Evolutionary conservation across 2,113 vertebrate genomes (phyloP).

Genomic region (Embiotoca jacksoni): DNA sequence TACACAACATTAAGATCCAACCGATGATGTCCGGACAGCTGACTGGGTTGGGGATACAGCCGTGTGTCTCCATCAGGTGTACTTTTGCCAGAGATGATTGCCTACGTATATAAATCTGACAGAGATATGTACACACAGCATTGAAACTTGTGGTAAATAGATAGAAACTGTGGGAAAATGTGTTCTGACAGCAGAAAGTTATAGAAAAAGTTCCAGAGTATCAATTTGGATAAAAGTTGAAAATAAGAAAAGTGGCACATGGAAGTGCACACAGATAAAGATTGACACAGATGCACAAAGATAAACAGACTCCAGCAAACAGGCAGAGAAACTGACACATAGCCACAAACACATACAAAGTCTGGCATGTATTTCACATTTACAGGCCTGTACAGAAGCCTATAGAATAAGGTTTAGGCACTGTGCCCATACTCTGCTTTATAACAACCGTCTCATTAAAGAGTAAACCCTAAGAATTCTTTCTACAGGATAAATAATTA

Average conservation of each 20-base stretch:
- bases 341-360: constrained; percentile 8
- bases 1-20: constrained; percentile 58
- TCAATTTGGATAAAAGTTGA: too few species aligned
- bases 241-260: too few species aligned
- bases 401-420: background rate
- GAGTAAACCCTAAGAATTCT: constrained; percentile 52
- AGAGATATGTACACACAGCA: background rate
- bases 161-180: background rate
- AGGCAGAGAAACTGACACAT: constrained; percentile 14
- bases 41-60: constrained; percentile 16
- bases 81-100: constrained; percentile 15
- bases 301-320: background rate
- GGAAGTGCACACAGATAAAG: background rate
- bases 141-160: background rate
- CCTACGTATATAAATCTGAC: constrained; percentile 8
- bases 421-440: constrained; percentile 1
- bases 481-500: constrained; percentile 59
- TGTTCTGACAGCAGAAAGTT: background rate
- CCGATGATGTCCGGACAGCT: constrained; percentile 53
- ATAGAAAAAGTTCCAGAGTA: background rate
- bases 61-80: constrained; percentile 35
- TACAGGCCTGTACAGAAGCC: background rate
- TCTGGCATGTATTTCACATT: background rate
- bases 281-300: constrained; percentile 26
- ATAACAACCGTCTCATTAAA: constrained; percentile 56